These are phyloP conservation scores for Drosophila lini DNA, from an alignment of 1,140 invertebrate genomes.

Conservation along the genomic window DNA sequence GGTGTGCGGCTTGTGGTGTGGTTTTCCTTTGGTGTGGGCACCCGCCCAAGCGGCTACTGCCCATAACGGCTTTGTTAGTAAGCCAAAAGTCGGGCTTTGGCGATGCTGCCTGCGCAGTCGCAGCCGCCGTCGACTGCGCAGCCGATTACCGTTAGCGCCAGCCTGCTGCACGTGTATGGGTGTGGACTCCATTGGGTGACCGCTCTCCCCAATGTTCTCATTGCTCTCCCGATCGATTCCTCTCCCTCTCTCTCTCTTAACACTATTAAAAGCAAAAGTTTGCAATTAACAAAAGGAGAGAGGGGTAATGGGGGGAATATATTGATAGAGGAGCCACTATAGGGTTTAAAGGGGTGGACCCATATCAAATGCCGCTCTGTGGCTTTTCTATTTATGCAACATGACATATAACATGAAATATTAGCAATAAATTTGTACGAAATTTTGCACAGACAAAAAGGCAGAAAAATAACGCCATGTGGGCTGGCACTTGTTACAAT, in stretches of 20 bases:
- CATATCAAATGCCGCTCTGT: conserved; percentile 67
- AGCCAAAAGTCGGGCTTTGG: conserved; percentile 46
- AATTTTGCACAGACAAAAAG: conserved; percentile 55
- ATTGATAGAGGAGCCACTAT: conserved; percentile 17
- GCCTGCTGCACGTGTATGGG: conserved; percentile 24
- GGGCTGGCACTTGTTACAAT: conserved; percentile 81
- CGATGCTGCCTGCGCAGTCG: conserved; percentile 22
- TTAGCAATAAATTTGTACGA: conserved; percentile 79
- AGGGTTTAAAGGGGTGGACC: conserved; percentile 17
- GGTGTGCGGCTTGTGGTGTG: conserved; percentile 33
- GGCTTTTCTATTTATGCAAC: conserved; percentile 81
- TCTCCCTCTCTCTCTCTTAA: conserved; percentile 15
- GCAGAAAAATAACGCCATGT: conserved; percentile 64
- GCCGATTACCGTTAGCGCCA: conserved; percentile 81
- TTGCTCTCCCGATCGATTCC: conserved; percentile 12
- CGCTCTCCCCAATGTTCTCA: conserved; percentile 32
- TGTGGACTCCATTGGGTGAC: conserved; percentile 68
- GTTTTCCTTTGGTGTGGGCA: conserved; percentile 58
- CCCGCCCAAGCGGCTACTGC: conserved; percentile 78
- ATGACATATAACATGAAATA: conserved; percentile 81
- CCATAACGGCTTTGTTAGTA: conserved; percentile 83
- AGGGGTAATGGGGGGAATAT: conserved; percentile 31
- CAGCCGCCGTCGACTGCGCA: conserved; percentile 48
- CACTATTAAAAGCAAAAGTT: conserved; percentile 80
- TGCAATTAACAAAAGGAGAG: conserved; percentile 65